Conservation (phyloP, 2,888 invertebrate species). For the Blomia tropicalis region DNA sequence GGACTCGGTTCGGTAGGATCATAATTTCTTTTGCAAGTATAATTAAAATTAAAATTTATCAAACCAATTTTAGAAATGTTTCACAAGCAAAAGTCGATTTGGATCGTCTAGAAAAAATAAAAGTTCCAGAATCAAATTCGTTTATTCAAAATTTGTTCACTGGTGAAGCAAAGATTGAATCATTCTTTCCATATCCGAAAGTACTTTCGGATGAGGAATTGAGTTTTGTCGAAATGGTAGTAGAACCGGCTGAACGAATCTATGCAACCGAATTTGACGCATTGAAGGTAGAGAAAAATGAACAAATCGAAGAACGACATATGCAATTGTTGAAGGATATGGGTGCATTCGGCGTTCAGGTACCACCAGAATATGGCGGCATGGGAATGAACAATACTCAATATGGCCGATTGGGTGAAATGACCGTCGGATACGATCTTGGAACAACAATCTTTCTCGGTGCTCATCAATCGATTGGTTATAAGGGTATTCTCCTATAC, state of each 20-base stretch:
- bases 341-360: conserved; percentile 72
- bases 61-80: conserved; percentile 5
- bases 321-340: conserved; percentile 69
- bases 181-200: conserved; percentile 83
- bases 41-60: not conserved
- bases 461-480: conserved; percentile 66
- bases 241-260: conserved; percentile 54
- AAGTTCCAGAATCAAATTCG: conserved; percentile 34
- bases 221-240: conserved; percentile 61
- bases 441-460: conserved; percentile 85
- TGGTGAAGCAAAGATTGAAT: conserved; percentile 52
- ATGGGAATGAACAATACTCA: conserved; percentile 78
- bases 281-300: conserved; percentile 62
- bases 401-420: conserved; percentile 78
- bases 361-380: conserved; percentile 71
- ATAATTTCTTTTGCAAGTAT: not conserved
- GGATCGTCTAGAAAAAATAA: not conserved
- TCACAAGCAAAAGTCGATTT: conserved; percentile 10
- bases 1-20: not conserved
- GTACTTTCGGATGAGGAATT: conserved; percentile 59
- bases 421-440: conserved; percentile 80
- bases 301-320: conserved; percentile 55
- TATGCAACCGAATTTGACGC: conserved; percentile 69
- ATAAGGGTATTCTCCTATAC: conserved; percentile 65
- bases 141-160: conserved; percentile 61